A percentile compares a stretch with the other conserved stretches of the same genome.
Conservation (phyloP, 2,797 vertebrate species). For the Acipenser oxyrinchus region DNA sequence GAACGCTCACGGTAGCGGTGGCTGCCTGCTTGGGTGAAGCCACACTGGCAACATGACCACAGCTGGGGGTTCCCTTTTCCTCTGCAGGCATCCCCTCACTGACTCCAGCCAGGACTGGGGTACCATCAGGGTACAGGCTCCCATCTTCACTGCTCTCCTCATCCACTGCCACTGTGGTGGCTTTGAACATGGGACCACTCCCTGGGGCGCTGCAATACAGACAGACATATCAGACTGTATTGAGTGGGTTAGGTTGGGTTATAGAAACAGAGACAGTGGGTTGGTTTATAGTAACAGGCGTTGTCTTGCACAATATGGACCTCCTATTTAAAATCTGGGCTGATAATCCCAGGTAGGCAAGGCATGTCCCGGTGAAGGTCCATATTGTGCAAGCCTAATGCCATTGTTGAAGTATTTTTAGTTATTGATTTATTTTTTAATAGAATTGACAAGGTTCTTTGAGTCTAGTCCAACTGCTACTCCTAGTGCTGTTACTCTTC, state of each 20-base stretch:
- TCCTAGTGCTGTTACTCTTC: too few species aligned
- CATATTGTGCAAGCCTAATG: too few species aligned
- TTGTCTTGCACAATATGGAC: too few species aligned
- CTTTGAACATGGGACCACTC: slow-evolving; percentile 97
- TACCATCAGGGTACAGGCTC: slow-evolving; percentile 46
- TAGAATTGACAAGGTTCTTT: too few species aligned
- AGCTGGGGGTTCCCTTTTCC: slow-evolving; percentile 34
- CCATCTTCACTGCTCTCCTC: slow-evolving; percentile 76
- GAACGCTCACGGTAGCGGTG: slow-evolving; percentile 65
- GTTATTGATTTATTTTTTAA: too few species aligned
- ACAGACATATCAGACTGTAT: background rate
- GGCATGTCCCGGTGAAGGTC: too few species aligned
- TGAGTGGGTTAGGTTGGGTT: background rate
- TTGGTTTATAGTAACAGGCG: too few species aligned
- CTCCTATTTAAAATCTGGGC: too few species aligned
- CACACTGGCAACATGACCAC: slow-evolving; percentile 16
- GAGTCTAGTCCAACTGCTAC: too few species aligned
- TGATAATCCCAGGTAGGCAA: too few species aligned
- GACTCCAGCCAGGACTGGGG: slow-evolving; percentile 37
- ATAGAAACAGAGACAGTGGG: too few species aligned
- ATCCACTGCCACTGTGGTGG: slow-evolving; percentile 85
- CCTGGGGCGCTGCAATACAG: slow-evolving; percentile 72
- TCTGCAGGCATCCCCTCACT: slow-evolving; percentile 39
- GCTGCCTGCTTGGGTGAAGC: slow-evolving; percentile 51
- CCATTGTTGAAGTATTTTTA: too few species aligned